phyloP scores from a whole-genome alignment of 2,113 vertebrate species.

The Sialia sialis region DNA sequence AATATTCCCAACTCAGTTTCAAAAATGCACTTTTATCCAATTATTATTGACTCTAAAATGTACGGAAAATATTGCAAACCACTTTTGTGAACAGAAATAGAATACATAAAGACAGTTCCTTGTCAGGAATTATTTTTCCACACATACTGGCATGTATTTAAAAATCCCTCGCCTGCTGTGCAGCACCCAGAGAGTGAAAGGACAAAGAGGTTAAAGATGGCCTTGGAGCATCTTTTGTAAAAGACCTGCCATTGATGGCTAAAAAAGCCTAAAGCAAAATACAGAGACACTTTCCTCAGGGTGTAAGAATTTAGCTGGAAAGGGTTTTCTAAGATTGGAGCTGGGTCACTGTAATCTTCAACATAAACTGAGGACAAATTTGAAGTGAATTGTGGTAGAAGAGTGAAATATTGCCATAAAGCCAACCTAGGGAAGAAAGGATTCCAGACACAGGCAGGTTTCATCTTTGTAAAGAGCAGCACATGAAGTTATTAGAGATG shows the following conservation, averaged over 20 bases:
- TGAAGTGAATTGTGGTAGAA: not conserved
- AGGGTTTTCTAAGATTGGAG: not conserved
- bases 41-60: not conserved
- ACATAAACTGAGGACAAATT: not conserved
- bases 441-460: not conserved
- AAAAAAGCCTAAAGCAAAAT: slow-evolving; percentile 41
- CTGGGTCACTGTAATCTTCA: not conserved
- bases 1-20: not conserved
- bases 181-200: slow-evolving; percentile 2
- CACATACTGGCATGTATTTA: not conserved
- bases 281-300: not conserved
- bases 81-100: not conserved
- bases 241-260: not conserved
- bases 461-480: not conserved
- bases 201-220: slow-evolving; percentile 38
- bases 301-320: not conserved
- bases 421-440: not conserved
- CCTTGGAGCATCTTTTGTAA: slow-evolving; percentile 21
- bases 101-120: not conserved
- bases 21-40: not conserved
- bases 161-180: not conserved
- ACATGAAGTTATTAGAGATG: not conserved
- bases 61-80: not conserved
- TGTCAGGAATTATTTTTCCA: not conserved
- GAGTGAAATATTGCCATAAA: not conserved